Evolutionary conservation across 2,113 vertebrate species (phyloP), one percentile per base, ranked within the genome.

Genomic region (Campylomormyrus tamandua): DNA sequence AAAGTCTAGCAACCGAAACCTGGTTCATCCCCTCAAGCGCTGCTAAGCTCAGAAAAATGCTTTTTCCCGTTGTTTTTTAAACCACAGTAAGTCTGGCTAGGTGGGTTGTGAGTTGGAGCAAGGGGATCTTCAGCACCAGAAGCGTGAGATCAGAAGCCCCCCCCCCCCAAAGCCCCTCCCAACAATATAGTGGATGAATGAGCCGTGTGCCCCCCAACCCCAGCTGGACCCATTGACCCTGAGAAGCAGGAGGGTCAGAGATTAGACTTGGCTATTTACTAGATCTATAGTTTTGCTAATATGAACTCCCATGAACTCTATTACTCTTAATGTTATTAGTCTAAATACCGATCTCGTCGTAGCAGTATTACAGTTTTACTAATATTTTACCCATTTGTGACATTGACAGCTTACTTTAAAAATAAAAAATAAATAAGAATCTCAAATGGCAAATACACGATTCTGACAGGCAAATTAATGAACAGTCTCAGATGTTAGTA

Each of bases 381-480:
- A 83, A 83, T 80, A 53, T 2, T 83, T 89, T 50, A 31, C 50
- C 88, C 66, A 80, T 83, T 77, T 83, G 27, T 52, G 66, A 80
- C 49, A 66, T 52, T 89, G 88, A 89, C 88, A 89, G 66, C 21
- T 89, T 83, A 89, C 70, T 52, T 83, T 46, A 56, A 89, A 89
- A 83, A 56, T 46, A 58, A 39, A 42, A 52, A 50, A 50, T 89
- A 83, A 74, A 89, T 48, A 58, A 85, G 53, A 89, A 83, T 89
- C 77, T 62, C 77, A 48, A 89, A 89, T 83, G 52, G 89, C 89
- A 84, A 89, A 58, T 53, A 89, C 77, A 89, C 49, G 56, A 84
- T 84, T 46, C 52, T 21, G 77, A 89, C 52, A 62, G 89, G 39
- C 49, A 83, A 89, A 89, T 88, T 84, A 84, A 89, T 53, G 89